Evolutionary conservation across 2,888 invertebrate species (phyloP), one percentile per base, ranked within the genome.

Genomic region (Elysia crispata): DNA sequence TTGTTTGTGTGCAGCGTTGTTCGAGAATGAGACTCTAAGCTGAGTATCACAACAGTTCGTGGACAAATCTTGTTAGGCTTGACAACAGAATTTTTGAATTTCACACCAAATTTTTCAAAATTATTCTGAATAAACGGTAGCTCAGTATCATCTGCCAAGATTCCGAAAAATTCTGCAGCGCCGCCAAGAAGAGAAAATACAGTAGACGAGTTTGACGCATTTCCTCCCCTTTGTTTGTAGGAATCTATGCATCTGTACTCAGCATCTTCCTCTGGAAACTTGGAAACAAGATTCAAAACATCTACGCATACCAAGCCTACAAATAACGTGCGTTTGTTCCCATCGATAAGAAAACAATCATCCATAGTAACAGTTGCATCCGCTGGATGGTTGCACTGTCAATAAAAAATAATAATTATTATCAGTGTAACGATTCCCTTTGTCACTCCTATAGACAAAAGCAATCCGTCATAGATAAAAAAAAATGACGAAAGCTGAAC

Each of bases 181-280:
- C 91, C 92, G 18, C 94, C 94, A 1, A 95, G 91, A 76, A 94
- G 92, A 0, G 94, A 93, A 30, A 95, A 91, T 1, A 95, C 95
- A 0, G 95, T 94, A 83, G 94, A 94, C 81, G 94, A 95, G 89
- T 95, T 95, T 8, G 95, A 94, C 11, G 95, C 95, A 92, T 95
- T 95, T 8, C 95, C 95, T 28, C 95, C 95, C 84, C 95, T 93
- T 89, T 94, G 94, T 94, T 94, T 95, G 54, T 86, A 85, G 73
- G 85, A 86, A 67, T 88, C 88, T 28, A 86, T 33, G 13, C 86
- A 86, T 79, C 89, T 85, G 73, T 60, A 80, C n/a, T 25, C 79
- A 15, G 66, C 1, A 72, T 95, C 95, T 90, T 95, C 95, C 41
- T 86, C 81, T 0, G 95, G 95, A 89, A 91, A 95, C 64, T 92